Conservation (phyloP, 2,888 invertebrate genomes). For the Agrotis exclamationis region DNA sequence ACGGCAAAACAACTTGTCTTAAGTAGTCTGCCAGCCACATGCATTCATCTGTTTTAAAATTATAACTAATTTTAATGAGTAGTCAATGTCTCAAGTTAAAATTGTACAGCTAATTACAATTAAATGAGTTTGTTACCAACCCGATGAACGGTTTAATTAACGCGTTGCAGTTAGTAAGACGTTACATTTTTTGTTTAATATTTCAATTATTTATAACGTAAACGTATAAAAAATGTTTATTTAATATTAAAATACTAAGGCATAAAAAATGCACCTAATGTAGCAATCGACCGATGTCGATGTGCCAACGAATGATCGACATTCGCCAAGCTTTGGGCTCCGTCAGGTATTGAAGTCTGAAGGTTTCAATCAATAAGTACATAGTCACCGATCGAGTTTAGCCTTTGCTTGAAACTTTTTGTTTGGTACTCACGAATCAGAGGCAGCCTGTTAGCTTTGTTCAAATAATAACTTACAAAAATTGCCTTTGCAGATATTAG, state of each 20-base stretch:
- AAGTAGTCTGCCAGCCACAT: conserved; percentile 25
- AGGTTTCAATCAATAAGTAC: conserved; percentile 41
- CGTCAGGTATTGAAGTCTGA: conserved; percentile 40
- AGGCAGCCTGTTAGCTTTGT: conserved; percentile 34
- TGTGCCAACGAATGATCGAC: conserved; percentile 25
- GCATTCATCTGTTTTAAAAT: conserved; percentile 34
- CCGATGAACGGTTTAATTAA: conserved; percentile 32
- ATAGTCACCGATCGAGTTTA: conserved; percentile 15
- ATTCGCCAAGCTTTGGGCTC: conserved; percentile 10
- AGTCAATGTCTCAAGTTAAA: conserved; percentile 41
- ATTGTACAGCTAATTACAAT: conserved; percentile 38
- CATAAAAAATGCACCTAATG: conserved; percentile 11
- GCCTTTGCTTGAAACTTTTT: conserved; percentile 43
- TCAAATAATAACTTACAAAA: conserved; percentile 58
- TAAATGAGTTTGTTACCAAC: conserved; percentile 31
- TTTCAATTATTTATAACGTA: conserved; percentile 44
- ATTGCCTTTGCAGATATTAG: conserved; percentile 52
- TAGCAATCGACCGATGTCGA: conserved; percentile 11
- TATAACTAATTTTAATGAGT: conserved; percentile 32
- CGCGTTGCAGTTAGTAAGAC: conserved; percentile 27
- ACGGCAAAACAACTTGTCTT: conserved; percentile 20
- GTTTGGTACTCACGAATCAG: conserved; percentile 30
- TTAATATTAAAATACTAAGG: conserved; percentile 15
- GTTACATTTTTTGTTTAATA: conserved; percentile 38
- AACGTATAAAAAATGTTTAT: conserved; percentile 23